Percentiles rank a stretch among this genome's conserved stretches.
Evolutionary conservation across 2,888 invertebrate genomes (phyloP).

Genomic region (Crematogaster levior): DNA sequence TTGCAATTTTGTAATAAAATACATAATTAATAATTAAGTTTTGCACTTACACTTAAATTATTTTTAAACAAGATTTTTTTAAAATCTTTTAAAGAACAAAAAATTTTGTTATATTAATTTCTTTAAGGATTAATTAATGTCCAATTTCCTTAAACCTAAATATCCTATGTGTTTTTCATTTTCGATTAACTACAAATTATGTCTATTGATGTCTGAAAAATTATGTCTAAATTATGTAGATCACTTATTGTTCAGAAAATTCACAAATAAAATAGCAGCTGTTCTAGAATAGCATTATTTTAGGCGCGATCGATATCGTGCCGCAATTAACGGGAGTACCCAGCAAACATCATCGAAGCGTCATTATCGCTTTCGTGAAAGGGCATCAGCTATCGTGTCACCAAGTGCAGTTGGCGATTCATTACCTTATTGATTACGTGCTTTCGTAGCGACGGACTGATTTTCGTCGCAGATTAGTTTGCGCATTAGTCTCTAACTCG

Average conservation of each 20-base stretch:
- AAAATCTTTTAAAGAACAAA: not conserved
- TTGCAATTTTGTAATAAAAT: not conserved
- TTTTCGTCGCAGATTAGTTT: conserved; percentile 66
- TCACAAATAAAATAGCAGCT: not conserved
- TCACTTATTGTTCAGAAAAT: too few relatives aligned
- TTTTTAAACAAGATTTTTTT: not conserved
- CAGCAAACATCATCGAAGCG: conserved; percentile 38
- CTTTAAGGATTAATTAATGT: too few relatives aligned
- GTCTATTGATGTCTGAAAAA: too few relatives aligned
- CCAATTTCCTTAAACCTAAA: not conserved
- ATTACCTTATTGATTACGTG: conserved; percentile 58
- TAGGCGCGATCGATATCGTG: conserved; percentile 36
- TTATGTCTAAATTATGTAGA: not conserved
- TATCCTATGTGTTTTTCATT: not conserved
- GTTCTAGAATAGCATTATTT: conserved; percentile 5
- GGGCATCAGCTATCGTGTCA: conserved; percentile 45
- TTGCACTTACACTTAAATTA: not conserved
- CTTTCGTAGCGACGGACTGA: conserved; percentile 43
- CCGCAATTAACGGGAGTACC: conserved; percentile 44
- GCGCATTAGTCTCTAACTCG: conserved; percentile 68
- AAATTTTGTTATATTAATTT: not conserved
- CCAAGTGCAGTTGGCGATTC: conserved; percentile 44
- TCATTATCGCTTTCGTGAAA: conserved; percentile 52
- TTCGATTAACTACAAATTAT: not conserved
- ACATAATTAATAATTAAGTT: not conserved